These are phyloP conservation scores for Dromas ardeola DNA, from an alignment of 2,113 vertebrate species.

Conservation along the genomic window DNA sequence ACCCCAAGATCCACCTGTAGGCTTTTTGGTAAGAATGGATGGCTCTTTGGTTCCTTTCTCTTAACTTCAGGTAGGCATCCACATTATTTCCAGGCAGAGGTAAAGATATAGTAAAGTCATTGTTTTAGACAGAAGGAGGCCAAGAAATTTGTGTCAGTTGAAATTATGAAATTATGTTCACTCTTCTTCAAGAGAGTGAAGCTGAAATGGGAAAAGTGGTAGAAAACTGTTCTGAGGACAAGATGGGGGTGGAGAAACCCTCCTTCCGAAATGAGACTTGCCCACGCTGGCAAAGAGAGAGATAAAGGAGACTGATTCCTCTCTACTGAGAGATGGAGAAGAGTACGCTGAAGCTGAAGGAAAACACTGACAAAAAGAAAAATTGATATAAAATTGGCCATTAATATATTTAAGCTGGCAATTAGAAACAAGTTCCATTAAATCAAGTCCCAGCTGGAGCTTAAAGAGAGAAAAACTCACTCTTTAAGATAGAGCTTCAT, in stretches of 20 bases:
- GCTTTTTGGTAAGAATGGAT: not conserved
- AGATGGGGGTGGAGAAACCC: not conserved
- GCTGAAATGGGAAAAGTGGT: not conserved
- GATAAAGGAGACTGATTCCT: not conserved
- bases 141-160: too few species aligned
- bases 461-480: not conserved
- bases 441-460: not conserved
- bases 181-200: not conserved
- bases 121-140: too few species aligned
- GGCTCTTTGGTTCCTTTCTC: not conserved
- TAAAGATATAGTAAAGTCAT: not conserved
- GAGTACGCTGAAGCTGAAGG: not conserved
- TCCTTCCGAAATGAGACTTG: not conserved
- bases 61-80: not conserved
- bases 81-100: not conserved
- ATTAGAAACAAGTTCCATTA: not conserved
- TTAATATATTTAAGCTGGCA: conserved; percentile 10
- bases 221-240: not conserved
- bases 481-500: not conserved
- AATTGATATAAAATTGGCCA: not conserved
- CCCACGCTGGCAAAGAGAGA: not conserved
- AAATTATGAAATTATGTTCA: not conserved
- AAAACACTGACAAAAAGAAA: not conserved
- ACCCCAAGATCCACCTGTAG: not conserved
- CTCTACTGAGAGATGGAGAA: not conserved